These are phyloP conservation scores for Montipora foliosa DNA, from an alignment of 64 coral and sea anemone genomes.

Conservation along the genomic window DNA sequence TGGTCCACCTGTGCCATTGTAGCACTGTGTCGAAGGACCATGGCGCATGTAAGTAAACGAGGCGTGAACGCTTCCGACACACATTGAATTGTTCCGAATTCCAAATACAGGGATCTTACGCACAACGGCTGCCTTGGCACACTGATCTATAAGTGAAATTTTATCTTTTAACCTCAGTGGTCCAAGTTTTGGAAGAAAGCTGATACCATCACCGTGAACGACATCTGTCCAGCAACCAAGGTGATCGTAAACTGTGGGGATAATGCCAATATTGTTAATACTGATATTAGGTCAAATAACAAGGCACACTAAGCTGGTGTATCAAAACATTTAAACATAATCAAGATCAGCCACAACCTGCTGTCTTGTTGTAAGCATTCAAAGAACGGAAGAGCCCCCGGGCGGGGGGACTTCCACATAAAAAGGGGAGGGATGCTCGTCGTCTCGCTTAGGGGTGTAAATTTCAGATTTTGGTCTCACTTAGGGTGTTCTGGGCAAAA, in stretches of 20 bases:
- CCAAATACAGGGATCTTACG: slow-evolving; percentile 75
- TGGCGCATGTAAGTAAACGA: slow-evolving; percentile 71
- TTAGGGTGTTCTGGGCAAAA: no score
- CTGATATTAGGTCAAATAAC: not conserved
- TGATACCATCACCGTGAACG: not conserved
- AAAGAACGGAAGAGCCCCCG: no score
- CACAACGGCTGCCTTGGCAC: slow-evolving; percentile 31
- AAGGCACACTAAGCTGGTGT: not conserved
- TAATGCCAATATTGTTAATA: not conserved
- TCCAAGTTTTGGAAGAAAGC: not conserved
- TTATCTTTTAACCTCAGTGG: not conserved
- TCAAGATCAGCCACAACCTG: no score
- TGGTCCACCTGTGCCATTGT: slow-evolving; percentile 77
- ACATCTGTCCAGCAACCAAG: slow-evolving; percentile 30
- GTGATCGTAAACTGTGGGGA: slow-evolving; percentile 18
- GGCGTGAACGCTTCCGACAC: slow-evolving; percentile 73
- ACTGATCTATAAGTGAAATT: not conserved
- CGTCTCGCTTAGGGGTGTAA: no score
- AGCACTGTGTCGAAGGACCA: slow-evolving; percentile 67
- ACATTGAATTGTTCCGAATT: slow-evolving; percentile 55
- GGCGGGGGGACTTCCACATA: no score
- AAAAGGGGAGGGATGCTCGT: no score
- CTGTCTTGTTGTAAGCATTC: no score
- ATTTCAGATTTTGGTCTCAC: no score
- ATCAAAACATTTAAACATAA: no score